Evolutionary conservation across 2,113 vertebrate species (phyloP).

Genomic region (Gavialis gangeticus): DNA sequence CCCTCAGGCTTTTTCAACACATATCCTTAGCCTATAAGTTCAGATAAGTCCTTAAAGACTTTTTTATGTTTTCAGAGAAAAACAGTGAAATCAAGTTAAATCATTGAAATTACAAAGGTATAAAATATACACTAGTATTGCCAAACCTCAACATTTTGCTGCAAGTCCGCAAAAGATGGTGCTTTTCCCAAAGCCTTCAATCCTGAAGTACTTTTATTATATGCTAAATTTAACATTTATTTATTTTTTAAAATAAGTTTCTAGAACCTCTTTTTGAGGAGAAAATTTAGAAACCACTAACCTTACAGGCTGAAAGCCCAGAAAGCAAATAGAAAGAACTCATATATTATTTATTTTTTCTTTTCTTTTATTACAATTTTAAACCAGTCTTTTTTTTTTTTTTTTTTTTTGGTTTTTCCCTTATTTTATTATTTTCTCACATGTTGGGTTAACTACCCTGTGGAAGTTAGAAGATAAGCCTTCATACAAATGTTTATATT

Average conservation of each 20-base stretch:
- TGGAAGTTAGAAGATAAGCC: background rate
- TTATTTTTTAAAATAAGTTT: background rate
- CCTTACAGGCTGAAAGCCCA: background rate
- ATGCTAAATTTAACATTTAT: background rate
- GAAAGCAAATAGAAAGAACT: background rate
- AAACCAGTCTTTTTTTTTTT: background rate
- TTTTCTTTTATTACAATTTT: background rate
- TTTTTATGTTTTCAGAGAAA: background rate
- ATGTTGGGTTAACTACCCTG: background rate
- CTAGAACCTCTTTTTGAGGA: background rate
- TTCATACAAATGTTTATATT: background rate
- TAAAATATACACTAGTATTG: background rate
- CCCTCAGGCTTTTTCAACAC: too few relatives aligned
- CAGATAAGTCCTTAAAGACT: background rate
- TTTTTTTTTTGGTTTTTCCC: background rate
- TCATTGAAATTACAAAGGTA: background rate
- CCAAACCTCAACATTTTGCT: background rate
- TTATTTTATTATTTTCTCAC: background rate
- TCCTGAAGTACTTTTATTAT: background rate
- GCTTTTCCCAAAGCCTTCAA: rapidly evolving
- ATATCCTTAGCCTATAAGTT: too few relatives aligned
- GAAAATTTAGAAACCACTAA: background rate
- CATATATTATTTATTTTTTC: background rate
- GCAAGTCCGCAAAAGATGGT: background rate
- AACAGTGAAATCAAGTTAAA: background rate